phyloP scores from a whole-genome alignment of 2,888 invertebrate genomes.

The Helleia helle region DNA sequence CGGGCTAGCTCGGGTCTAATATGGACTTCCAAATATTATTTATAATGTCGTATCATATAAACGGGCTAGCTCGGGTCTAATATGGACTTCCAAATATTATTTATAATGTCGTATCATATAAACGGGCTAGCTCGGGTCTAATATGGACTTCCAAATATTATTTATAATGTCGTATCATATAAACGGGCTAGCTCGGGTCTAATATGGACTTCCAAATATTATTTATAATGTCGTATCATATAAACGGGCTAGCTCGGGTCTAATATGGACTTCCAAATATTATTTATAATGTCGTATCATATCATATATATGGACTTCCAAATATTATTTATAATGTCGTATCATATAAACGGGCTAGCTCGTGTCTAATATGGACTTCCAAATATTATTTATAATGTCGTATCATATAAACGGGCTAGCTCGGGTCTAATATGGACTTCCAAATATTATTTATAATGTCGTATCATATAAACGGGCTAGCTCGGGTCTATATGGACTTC shows the following conservation, averaged over 20 bases:
- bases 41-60: conserved; percentile 16
- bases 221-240: conserved; percentile 16
- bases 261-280: conserved; percentile 19
- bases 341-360: conserved; percentile 14
- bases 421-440: conserved; percentile 14
- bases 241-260: conserved; percentile 12
- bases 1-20: conserved; percentile 4
- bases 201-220: conserved; percentile 19
- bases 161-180: conserved; percentile 16
- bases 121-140: conserved; percentile 8
- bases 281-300: conserved; percentile 17
- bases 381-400: conserved; percentile 21
- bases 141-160: conserved; percentile 20
- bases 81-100: conserved; percentile 20
- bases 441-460: conserved; percentile 21
- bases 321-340: conserved; percentile 20
- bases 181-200: conserved; percentile 10
- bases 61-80: conserved; percentile 6
- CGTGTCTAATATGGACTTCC: conserved; percentile 14
- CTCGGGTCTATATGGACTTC: conserved; percentile 15
- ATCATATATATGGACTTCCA: conserved; percentile 18
- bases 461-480: conserved; percentile 14
- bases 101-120: conserved; percentile 15
- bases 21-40: conserved; percentile 20
- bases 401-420: conserved; percentile 14